Conservation (phyloP, 1,140 invertebrate genomes). For the Bombyx mandarina region DNA sequence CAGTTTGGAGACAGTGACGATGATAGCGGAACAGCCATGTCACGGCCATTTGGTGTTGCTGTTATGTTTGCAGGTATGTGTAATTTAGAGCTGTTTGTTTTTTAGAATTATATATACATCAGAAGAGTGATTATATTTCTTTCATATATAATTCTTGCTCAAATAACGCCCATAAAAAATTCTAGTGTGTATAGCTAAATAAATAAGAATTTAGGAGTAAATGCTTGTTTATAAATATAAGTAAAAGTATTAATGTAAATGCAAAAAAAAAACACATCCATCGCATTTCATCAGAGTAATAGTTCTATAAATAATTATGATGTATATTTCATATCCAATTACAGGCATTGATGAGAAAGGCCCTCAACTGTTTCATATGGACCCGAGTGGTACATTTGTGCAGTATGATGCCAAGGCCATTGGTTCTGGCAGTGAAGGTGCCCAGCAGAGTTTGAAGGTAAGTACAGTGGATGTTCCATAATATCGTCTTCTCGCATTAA, state of each 20-base stretch:
- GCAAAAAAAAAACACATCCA: too few species aligned
- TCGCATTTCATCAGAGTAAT: too few species aligned
- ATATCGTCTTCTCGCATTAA: too few species aligned
- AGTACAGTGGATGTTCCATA: neutral
- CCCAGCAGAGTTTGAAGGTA: constrained; percentile 94
- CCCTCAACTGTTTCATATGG: constrained; percentile 95
- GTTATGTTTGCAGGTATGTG: constrained; percentile 85
- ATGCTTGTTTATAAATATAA: too few species aligned
- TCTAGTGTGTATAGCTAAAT: too few species aligned
- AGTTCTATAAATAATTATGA: too few species aligned
- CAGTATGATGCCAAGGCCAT: constrained; percentile 99
- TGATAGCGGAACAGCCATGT: constrained; percentile 96
- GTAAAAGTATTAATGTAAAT: too few species aligned
- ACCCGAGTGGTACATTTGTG: constrained; percentile 97
- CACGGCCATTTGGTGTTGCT: constrained; percentile 98
- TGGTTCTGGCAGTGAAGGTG: constrained; percentile 98
- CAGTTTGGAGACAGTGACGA: constrained; percentile 98
- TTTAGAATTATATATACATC: too few species aligned
- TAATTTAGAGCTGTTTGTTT: neutral
- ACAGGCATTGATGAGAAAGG: constrained; percentile 84
- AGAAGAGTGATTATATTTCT: too few species aligned
- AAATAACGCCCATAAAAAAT: too few species aligned
- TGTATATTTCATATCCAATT: constrained; percentile 2
- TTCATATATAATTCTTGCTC: too few species aligned
- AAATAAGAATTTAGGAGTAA: too few species aligned